phyloP scores from a whole-genome alignment of 2,888 invertebrate species.

The Trissolcus japonicus region DNA sequence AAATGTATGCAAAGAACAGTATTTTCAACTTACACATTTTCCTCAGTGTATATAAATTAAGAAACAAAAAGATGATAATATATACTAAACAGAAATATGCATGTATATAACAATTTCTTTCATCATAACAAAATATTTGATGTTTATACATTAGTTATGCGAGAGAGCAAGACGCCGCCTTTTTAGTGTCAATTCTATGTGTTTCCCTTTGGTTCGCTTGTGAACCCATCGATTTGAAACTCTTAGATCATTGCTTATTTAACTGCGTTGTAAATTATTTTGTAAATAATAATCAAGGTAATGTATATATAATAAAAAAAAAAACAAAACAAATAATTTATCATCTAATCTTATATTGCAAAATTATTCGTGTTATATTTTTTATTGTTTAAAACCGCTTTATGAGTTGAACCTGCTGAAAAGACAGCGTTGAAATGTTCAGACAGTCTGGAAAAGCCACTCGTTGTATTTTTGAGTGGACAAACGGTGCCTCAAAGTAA shows the following conservation, averaged over 20 bases:
- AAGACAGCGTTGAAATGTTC: constrained; percentile 12
- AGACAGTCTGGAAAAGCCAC: constrained; percentile 1
- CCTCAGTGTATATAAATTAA: constrained; percentile 4
- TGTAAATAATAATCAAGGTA: constrained; percentile 69
- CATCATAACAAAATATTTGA: background rate
- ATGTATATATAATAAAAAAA: constrained; percentile 37
- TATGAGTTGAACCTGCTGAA: constrained; percentile 28
- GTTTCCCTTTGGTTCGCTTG: constrained; percentile 32
- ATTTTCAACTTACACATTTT: too few relatives aligned
- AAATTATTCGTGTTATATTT: constrained; percentile 49
- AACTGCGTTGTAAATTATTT: constrained; percentile 70
- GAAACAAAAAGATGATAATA: constrained; percentile 16
- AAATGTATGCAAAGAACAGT: too few relatives aligned
- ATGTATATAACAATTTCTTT: constrained; percentile 27
- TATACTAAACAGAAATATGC: constrained; percentile 25
- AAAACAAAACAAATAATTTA: constrained; percentile 28
- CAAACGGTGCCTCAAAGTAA: constrained; percentile 14
- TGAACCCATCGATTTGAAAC: constrained; percentile 36
- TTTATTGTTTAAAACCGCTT: constrained; percentile 42
- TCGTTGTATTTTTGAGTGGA: constrained; percentile 5
- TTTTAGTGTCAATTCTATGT: constrained; percentile 51
- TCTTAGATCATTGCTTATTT: constrained; percentile 59
- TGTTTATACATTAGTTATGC: constrained; percentile 38
- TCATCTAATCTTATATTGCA: constrained; percentile 32
- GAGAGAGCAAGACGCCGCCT: constrained; percentile 33